Evolutionary conservation across 2,797 vertebrate species (phyloP).

Genomic region (Macropus fuliginosus): DNA sequence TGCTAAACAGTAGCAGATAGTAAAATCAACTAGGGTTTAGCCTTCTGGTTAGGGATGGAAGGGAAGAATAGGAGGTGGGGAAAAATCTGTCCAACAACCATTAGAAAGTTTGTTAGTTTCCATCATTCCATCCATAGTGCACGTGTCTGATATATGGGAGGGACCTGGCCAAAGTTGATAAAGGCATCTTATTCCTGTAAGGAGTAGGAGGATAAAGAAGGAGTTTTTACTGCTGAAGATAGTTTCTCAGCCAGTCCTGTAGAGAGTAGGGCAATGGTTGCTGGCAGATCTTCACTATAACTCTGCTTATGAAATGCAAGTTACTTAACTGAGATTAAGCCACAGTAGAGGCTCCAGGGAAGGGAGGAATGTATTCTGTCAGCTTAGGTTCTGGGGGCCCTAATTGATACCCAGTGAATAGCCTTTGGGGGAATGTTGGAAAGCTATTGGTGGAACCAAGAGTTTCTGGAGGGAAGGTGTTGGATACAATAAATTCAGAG

Average conservation of each 20-base stretch:
- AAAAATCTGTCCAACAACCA: constrained; percentile 8
- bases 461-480: not conserved
- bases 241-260: not conserved
- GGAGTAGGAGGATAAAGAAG: not conserved
- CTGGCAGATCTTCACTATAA: not conserved
- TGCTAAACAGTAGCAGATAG: not conserved
- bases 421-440: constrained; percentile 41
- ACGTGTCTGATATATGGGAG: constrained; percentile 21
- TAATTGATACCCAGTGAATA: constrained; percentile 27
- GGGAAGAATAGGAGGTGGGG: constrained; percentile 13
- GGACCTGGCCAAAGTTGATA: not conserved
- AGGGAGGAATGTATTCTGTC: constrained; percentile 9
- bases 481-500: not conserved
- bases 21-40: constrained; percentile 21
- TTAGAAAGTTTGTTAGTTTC: constrained; percentile 11
- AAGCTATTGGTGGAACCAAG: constrained; percentile 24
- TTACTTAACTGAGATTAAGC: constrained; percentile 49
- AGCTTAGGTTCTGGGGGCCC: constrained; percentile 2
- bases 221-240: not conserved
- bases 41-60: constrained; percentile 14
- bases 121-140: not conserved
- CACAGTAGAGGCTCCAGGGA: constrained; percentile 27
- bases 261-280: not conserved
- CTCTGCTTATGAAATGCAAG: constrained; percentile 16
- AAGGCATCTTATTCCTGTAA: not conserved